Percentiles rank a stretch among this genome's conserved stretches.
Conservation (phyloP, 2,113 vertebrate species). For the Poecilia latipinna region DNA sequence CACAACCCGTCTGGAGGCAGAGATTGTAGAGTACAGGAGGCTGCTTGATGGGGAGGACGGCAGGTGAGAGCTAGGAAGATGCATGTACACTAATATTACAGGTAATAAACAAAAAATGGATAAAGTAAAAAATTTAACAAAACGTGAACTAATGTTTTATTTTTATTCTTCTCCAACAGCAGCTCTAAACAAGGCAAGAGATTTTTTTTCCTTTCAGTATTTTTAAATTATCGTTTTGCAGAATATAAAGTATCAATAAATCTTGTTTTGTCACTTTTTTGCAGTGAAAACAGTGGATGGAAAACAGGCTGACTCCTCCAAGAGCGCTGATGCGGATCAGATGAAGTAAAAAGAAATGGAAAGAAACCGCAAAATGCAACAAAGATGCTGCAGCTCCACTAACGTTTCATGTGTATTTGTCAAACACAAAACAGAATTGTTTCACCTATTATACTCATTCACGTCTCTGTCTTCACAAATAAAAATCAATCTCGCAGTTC, state of each 20-base stretch:
- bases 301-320: conserved; percentile 53
- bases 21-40: conserved; percentile 89
- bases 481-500: no score
- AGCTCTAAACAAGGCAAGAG: conserved; percentile 66
- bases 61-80: conserved; percentile 59
- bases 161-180: background rate
- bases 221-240: background rate
- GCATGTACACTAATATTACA: background rate
- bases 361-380: conserved; percentile 15
- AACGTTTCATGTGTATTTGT: background rate
- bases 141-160: conserved; percentile 19
- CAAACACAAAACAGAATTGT: background rate
- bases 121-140: no score
- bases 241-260: background rate
- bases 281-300: conserved; percentile 71
- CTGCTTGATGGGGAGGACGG: conserved; percentile 85
- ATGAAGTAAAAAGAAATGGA: conserved; percentile 34
- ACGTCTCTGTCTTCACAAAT: no score
- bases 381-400: conserved; percentile 52
- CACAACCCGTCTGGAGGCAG: conserved; percentile 87
- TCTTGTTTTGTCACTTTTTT: conserved; percentile 15
- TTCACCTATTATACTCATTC: background rate
- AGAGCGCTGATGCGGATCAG: conserved; percentile 53
- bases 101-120: background rate
- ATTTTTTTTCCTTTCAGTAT: background rate